phyloP scores from a whole-genome alignment of 2,797 vertebrate species.

The Glyptemys insculpta region DNA sequence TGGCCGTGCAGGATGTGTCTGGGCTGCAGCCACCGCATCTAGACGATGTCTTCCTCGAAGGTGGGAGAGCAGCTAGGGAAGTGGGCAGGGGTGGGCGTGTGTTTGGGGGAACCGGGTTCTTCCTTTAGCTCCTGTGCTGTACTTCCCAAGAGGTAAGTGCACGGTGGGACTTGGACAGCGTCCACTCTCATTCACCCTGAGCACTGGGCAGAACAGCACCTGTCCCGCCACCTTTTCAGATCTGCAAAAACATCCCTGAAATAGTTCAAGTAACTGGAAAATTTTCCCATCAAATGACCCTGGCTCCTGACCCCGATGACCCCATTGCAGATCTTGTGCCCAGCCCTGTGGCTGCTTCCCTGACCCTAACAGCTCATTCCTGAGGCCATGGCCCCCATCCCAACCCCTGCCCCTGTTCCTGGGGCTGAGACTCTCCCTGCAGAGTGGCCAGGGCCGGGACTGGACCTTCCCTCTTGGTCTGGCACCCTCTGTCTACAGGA shows the following conservation, averaged over 20 bases:
- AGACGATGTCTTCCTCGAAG: slow-evolving; percentile 74
- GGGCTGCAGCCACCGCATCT: slow-evolving; percentile 54
- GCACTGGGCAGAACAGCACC: not conserved
- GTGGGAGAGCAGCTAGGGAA: slow-evolving; percentile 24
- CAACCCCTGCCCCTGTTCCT: not conserved
- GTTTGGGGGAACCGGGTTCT: not conserved
- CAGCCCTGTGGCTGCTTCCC: not conserved
- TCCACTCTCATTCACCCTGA: not conserved
- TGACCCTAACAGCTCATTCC: not conserved
- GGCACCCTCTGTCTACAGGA: not conserved
- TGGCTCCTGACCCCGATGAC: not conserved
- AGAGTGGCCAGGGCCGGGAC: not conserved
- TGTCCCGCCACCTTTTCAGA: not conserved
- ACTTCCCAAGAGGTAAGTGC: not conserved
- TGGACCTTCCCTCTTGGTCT: not conserved
- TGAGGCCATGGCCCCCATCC: too few relatives aligned
- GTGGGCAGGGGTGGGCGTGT: not conserved
- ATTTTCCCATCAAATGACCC: not conserved
- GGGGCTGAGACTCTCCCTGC: not conserved
- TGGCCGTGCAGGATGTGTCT: slow-evolving; percentile 26
- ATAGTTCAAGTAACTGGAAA: not conserved
- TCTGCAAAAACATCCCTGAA: not conserved
- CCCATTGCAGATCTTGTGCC: not conserved
- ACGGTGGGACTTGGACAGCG: not conserved
- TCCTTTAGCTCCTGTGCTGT: not conserved